Evolutionary conservation across 1,140 invertebrate species (phyloP).

Genomic region (Drosophila punjabiensis): DNA sequence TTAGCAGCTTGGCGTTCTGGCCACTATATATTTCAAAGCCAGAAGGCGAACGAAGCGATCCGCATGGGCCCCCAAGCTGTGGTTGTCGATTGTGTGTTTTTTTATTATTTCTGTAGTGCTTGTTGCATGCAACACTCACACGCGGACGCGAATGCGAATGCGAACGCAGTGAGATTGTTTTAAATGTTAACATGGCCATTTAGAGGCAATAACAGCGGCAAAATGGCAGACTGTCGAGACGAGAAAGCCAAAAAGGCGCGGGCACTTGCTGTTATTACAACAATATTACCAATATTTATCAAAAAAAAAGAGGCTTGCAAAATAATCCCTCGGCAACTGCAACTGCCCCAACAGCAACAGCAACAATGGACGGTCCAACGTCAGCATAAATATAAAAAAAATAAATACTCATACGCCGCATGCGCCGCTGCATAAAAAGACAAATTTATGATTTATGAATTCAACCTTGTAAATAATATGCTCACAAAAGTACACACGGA

Average conservation of each 20-base stretch:
- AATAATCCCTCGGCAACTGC: conserved; percentile 23
- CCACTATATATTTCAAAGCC: conserved; percentile 35
- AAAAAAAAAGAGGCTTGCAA: conserved; percentile 61
- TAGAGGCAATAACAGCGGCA: conserved; percentile 84
- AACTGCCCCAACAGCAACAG: conserved; percentile 12
- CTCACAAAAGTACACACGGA: conserved; percentile 72
- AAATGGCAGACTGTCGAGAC: conserved; percentile 70
- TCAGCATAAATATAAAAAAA: conserved; percentile 71
- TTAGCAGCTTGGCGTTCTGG: conserved; percentile 35
- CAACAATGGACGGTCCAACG: conserved; percentile 65
- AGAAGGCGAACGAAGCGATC: conserved; percentile 65
- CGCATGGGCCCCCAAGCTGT: conserved; percentile 21
- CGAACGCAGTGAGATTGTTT: conserved; percentile 80
- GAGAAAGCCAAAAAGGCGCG: conserved; percentile 78
- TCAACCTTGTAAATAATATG: conserved; percentile 84
- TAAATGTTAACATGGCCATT: conserved; percentile 84
- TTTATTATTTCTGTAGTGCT: conserved; percentile 48
- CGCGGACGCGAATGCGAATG: conserved; percentile 12
- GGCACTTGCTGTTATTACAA: conserved; percentile 83
- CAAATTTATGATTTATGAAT: conserved; percentile 85
- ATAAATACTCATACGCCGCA: conserved; percentile 71
- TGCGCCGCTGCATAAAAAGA: conserved; percentile 78
- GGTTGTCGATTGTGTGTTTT: conserved; percentile 19
- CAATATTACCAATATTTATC: conserved; percentile 83
- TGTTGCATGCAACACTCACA: conserved; percentile 72